Evolutionary conservation across 2,113 vertebrate genomes (phyloP).

Genomic region (Opisthocomus hoazin): DNA sequence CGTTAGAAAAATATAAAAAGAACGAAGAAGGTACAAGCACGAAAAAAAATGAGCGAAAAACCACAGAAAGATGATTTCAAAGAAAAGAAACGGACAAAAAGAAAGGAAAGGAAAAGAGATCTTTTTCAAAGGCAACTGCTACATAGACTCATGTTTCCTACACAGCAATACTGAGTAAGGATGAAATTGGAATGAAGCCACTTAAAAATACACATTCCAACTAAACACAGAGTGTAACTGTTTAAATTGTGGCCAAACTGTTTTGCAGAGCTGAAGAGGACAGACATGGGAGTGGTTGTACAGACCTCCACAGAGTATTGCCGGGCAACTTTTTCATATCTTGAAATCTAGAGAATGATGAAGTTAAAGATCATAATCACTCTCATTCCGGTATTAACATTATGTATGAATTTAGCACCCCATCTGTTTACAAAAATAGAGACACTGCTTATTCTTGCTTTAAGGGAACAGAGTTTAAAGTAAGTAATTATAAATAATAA

Average conservation of each 20-base stretch:
- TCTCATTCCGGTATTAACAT: background rate
- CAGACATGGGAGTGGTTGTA: background rate
- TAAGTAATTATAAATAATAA: background rate
- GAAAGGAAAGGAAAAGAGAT: background rate
- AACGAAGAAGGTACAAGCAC: background rate
- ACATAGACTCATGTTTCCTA: background rate
- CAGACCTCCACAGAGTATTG: background rate
- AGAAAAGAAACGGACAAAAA: background rate
- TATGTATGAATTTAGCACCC: background rate
- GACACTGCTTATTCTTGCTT: background rate
- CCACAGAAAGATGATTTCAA: background rate
- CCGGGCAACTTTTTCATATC: background rate
- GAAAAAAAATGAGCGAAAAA: background rate
- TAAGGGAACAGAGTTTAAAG: background rate
- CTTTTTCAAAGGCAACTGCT: background rate
- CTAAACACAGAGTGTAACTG: background rate
- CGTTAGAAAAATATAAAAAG: background rate
- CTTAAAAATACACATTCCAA: background rate
- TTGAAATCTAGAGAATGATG: background rate
- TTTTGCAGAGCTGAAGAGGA: background rate
- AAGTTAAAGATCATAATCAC: background rate
- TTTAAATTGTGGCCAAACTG: background rate
- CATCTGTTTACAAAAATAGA: background rate
- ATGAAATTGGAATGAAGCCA: background rate
- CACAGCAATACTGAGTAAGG: background rate